phyloP scores from a whole-genome alignment of 2,888 invertebrate genomes.

The Himalopsyche kuldschensis region DNA sequence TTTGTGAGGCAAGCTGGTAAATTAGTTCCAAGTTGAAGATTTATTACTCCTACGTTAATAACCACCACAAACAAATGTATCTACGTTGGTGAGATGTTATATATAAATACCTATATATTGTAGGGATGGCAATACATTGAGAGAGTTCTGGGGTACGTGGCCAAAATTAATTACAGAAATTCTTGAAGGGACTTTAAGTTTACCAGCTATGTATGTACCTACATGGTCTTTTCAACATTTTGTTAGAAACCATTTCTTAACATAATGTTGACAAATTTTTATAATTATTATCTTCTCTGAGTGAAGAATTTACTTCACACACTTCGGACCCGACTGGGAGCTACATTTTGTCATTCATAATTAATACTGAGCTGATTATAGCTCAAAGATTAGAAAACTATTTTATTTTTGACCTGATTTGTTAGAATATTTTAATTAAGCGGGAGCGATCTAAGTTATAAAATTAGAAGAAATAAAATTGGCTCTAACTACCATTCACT shows the following conservation, averaged over 20 bases:
- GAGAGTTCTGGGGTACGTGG: not conserved
- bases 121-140: not conserved
- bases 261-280: not conserved
- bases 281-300: no score
- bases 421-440: no score
- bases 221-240: not conserved
- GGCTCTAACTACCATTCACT: no score
- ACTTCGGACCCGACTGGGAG: no score
- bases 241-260: not conserved
- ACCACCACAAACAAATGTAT: constrained; percentile 31
- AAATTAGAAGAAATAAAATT: no score
- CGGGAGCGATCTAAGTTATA: no score
- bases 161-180: not conserved
- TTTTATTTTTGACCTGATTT: no score
- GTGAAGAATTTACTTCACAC: no score
- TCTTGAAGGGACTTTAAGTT: not conserved
- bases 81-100: constrained; percentile 13
- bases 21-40: constrained; percentile 38
- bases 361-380: no score
- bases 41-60: constrained; percentile 36
- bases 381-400: no score
- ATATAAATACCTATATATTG: constrained; percentile 3
- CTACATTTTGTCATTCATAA: no score
- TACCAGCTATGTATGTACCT: not conserved
- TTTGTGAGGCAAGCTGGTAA: constrained; percentile 25